phyloP scores from a whole-genome alignment of 2,797 vertebrate genomes.

The Cichlasoma orientale region DNA sequence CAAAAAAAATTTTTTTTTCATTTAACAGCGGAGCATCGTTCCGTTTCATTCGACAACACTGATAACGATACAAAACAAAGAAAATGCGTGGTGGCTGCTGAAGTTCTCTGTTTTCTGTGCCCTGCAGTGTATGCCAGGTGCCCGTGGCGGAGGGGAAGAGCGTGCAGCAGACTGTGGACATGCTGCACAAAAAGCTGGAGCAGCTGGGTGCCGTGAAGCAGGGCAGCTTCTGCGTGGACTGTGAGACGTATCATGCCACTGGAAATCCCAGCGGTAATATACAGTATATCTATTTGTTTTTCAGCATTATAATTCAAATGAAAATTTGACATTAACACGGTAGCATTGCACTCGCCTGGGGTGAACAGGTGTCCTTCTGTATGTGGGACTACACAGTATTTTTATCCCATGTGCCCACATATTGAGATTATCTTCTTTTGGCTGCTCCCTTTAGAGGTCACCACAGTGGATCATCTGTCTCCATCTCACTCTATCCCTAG shows the following conservation, averaged over 20 bases:
- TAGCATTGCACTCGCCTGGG: neutral
- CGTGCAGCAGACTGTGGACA: constrained; percentile 94
- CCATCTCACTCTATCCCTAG: neutral
- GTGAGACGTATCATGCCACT: constrained; percentile 93
- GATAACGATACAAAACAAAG: neutral
- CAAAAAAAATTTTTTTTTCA: too few relatives aligned
- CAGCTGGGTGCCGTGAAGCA: constrained; percentile 93
- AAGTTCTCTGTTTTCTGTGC: neutral
- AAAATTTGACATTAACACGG: neutral
- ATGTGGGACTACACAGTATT: neutral
- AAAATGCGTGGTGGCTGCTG: neutral
- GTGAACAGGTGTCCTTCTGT: neutral
- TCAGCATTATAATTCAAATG: neutral
- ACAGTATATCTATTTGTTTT: neutral
- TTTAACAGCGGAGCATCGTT: neutral
- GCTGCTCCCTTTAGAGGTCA: neutral
- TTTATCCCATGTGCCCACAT: neutral
- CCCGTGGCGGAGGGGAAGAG: constrained; percentile 93
- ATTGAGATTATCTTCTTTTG: neutral
- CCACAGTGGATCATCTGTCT: neutral
- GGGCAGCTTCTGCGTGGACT: constrained; percentile 94
- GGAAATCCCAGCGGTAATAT: constrained; percentile 82
- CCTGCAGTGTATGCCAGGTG: constrained; percentile 90
- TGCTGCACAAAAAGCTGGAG: constrained; percentile 91
- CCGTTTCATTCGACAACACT: neutral